Base-by-base conservation (phyloP, 2,888 invertebrate species). In the Trachelus troglodyta region DNA sequence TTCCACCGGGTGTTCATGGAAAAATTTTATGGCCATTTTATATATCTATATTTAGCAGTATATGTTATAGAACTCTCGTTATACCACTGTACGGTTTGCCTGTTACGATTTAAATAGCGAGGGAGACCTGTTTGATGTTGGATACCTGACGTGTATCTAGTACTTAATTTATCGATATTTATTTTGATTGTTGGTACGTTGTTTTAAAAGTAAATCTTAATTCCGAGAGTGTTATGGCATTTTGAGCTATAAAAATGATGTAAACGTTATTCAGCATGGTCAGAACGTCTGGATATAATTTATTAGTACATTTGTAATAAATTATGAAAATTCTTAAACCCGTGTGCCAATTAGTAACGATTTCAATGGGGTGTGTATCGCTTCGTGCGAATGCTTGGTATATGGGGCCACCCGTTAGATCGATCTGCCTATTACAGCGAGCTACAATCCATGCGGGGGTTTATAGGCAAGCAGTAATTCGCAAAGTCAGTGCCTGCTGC, bases 1-100 rank as follows among this genome's bases (percentile, higher is more conserved):
- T 71, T 71, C 33, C 71, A 71, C 34, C 71, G 71, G 71, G 71
- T 71, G 71, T 71, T 34, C 71, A 12, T 31, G 6, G 71, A 34
- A 71, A 71, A 56, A 23, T 23, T 23, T 56, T 56, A 56, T 56
- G 23, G 9, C 1, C 56, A 12, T 56, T 56, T 56, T 56, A 23
- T 23, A 56, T 23, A 9, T 9, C 9, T 56, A 56, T 56, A 56
- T 23, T 23, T 9, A 9, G 23, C 23, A 1, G 23, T 6, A 23
- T 1, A 6, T 9, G 2, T 56, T 23, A 56, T 56, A 56, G 6
- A 15, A 23, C 9, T 23, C 23, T 23, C 23, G 23, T 1, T 23
- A 56, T 1, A 56, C 56, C 56, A 9, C 9, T 9, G 23, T 23
- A 23, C 40, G 6, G 23, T 2, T 2, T 56, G 56, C 56, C 9